Evolutionary conservation across 1,140 invertebrate species (phyloP).

Genomic region (Listronotus bonariensis): DNA sequence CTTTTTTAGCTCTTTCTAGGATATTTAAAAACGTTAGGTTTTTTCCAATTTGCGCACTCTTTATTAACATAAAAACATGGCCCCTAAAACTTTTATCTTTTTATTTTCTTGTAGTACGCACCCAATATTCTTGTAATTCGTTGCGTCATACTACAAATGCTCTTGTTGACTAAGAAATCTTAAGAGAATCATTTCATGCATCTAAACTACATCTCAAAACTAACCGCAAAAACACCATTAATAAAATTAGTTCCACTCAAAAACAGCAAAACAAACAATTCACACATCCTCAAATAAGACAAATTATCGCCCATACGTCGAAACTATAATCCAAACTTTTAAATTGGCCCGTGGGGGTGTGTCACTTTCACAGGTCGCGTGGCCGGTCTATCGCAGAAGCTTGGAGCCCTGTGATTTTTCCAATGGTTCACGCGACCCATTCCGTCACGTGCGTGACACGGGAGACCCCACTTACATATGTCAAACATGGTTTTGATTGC

Average conservation of each 20-base stretch:
- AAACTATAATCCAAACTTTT: background rate
- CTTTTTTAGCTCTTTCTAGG: too few relatives aligned
- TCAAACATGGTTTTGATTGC: constrained; percentile 52
- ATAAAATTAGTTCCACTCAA: constrained; percentile 28
- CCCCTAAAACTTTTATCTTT: too few relatives aligned
- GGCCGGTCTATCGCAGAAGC: constrained; percentile 23
- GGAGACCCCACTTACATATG: constrained; percentile 55
- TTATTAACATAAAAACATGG: too few relatives aligned
- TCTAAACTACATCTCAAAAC: background rate
- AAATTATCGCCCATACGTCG: constrained; percentile 4
- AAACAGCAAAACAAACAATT: constrained; percentile 27
- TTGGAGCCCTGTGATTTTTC: constrained; percentile 45
- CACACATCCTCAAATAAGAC: constrained; percentile 32
- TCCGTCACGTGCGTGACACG: constrained; percentile 44
- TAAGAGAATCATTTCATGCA: too few relatives aligned
- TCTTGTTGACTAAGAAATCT: too few relatives aligned
- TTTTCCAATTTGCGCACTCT: too few relatives aligned
- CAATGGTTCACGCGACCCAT: constrained; percentile 37
- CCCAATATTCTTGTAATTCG: too few relatives aligned
- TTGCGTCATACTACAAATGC: too few relatives aligned
- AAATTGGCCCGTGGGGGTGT: constrained; percentile 35
- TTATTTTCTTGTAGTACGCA: too few relatives aligned
- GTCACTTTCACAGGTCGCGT: constrained; percentile 24
- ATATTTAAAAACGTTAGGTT: too few relatives aligned
- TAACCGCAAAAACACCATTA: constrained; percentile 5